Percentiles rank a stretch among this genome's conserved stretches.
Conservation (phyloP, 2,888 invertebrate genomes). For the Drosophila multiciliata region DNA sequence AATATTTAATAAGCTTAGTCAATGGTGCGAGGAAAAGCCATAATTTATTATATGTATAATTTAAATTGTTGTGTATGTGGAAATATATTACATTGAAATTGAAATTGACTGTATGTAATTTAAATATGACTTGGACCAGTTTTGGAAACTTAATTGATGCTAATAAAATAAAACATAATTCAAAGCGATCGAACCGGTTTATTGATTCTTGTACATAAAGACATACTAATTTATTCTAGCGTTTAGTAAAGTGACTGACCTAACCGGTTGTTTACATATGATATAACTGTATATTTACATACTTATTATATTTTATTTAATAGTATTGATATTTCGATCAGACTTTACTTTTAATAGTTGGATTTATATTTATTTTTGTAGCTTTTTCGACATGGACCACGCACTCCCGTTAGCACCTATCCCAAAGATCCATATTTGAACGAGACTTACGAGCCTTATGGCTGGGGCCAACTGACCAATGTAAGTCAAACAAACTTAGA, state of each 20-base stretch:
- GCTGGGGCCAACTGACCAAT: constrained; percentile 92
- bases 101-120: background rate
- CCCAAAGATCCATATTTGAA: constrained; percentile 90
- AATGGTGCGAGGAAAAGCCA: background rate
- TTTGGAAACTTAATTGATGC: constrained; percentile 37
- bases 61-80: background rate
- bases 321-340: background rate
- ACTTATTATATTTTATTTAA: background rate
- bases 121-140: constrained; percentile 24
- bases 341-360: background rate
- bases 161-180: constrained; percentile 8
- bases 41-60: background rate
- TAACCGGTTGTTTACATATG: no score
- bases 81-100: background rate
- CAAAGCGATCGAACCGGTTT: constrained; percentile 51
- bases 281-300: background rate
- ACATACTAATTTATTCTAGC: background rate
- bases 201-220: constrained; percentile 1
- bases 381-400: constrained; percentile 92
- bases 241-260: background rate
- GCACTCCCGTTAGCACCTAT: constrained; percentile 91
- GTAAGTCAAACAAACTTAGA: constrained; percentile 85
- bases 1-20: background rate
- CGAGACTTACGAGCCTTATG: constrained; percentile 89
- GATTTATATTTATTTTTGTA: constrained; percentile 73